Evolutionary conservation across 2,888 invertebrate genomes (phyloP), one percentile per base, ranked within the genome.

Genomic region (Myopa testacea): DNA sequence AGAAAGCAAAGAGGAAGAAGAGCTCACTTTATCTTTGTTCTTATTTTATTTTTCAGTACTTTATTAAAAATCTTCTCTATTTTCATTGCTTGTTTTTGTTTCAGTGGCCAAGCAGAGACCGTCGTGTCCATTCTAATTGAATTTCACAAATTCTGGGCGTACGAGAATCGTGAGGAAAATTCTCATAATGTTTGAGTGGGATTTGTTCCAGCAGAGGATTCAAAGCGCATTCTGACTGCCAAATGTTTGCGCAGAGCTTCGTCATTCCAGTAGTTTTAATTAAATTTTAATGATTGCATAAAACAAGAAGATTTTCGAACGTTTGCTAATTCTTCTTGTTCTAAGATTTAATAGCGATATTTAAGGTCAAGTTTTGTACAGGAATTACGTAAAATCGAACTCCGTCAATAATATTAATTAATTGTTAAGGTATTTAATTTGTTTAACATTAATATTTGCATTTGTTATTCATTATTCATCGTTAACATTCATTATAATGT

Each of bases 131-230:
- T 99, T 87, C 91, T 99, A 78, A 94, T 97, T 82, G 98, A 99
- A 90, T 93, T 98, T 84, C 96, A 98, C 89, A 97, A 98, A 72
- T 98, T 98, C 91, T 97, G 96, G 96, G 95, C 95, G 0, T 97
- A 98, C 87, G 98, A 98, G 91, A 97, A 97, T 89, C 91, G 98
- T 82, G 98, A 98, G 90, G 86, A 87, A 80, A 84, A 84, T 80
- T 84, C 84, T 75, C 86, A 86, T 81, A 86, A 86, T 84, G 86
- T 85, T 82, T 87, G 85, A 85, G 10, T 45, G 6, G 45, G 10
- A 45, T 8, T 45, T 6, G 45, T 45, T 45, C 77, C 79, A 79
- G 73, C 73, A 79, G 72, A 75, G 8, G 60, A 34, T 65, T 67
- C 38, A 50, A 62, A 60, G 19, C 69, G 62, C 62, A 19, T 16